Evolutionary conservation across 2,797 vertebrate genomes (phyloP).

Genomic region (Tragopan temminckii): DNA sequence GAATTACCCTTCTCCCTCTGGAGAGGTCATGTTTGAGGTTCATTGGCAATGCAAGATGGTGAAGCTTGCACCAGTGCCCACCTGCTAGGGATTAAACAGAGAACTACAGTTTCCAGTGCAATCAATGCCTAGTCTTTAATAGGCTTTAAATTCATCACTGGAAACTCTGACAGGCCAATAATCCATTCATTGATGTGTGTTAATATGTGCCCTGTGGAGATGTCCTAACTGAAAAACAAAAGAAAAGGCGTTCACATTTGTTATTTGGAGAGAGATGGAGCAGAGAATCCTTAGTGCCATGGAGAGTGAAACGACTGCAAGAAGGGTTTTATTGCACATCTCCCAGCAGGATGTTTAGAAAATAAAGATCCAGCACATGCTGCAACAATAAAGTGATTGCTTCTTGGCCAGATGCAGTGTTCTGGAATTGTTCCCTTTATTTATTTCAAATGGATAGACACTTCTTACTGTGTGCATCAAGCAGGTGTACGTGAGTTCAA

Average conservation of each 20-base stretch:
- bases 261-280: conserved; percentile 54
- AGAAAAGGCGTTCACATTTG: conserved; percentile 20
- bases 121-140: conserved; percentile 62
- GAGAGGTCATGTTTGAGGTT: conserved; percentile 73
- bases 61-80: conserved; percentile 65
- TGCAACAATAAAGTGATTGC: conserved; percentile 66
- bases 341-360: conserved; percentile 64
- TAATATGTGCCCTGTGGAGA: conserved; percentile 61
- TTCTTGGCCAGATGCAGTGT: conserved; percentile 56
- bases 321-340: conserved; percentile 54
- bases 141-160: conserved; percentile 63
- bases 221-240: conserved; percentile 65
- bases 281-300: conserved; percentile 5
- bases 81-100: conserved; percentile 79
- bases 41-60: conserved; percentile 72
- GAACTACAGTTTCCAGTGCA: conserved; percentile 61
- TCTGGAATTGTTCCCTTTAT: conserved; percentile 30
- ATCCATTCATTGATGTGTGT: conserved; percentile 71
- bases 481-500: background rate
- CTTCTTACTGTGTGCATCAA: conserved; percentile 13
- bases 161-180: conserved; percentile 62
- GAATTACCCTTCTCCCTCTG: conserved; percentile 66
- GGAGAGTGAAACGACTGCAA: conserved; percentile 44
- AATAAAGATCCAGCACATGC: conserved; percentile 65
- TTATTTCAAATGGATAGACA: conserved; percentile 56